Base-by-base conservation (phyloP, 2,888 invertebrate species). In the Synergus laeviventris region DNA sequence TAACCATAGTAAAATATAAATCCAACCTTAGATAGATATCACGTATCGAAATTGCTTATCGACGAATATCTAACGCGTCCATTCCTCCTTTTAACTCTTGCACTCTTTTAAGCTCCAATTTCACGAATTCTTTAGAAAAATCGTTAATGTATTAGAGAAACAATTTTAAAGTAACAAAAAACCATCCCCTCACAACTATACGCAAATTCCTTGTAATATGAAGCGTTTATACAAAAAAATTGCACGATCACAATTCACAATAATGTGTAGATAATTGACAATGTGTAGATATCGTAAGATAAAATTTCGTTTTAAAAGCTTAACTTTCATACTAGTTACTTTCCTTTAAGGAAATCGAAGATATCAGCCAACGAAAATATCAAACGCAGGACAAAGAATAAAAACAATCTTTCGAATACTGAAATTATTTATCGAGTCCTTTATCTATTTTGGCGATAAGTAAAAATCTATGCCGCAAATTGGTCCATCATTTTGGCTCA, bases 221-320 rank as follows among this genome's bases (percentile, higher is more conserved):
- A 70, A 70, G 70, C 70, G n/a, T 81, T 81, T 82, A 18, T 82
- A 81, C 85, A 86, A 86, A 70, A 64, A 84, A 84, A 88, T 87
- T 87, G 85, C 87, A 88, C 86, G 79, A 86, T 86, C 85, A 86
- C 86, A 87, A 86, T 83, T 87, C 78, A 86, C 78, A 84, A 85
- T 84, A 83, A 84, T 84, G 84, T 80, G 82, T 82, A 81, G 82
- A 82, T 87, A 89, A 89, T 89, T 89, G 89, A 89, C 89, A 84
- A 81, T 81, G 82, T 75, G 70, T 70, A 70, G 70, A 54, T 70
- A 70, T 49, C 49, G 36, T 24, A 70, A 70, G 70, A 70, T 24
- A 70, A 14, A 39, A 66, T 70, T 70, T 14, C 14, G 59, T 18
- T 45, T 70, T 45, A 31, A 9, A 70, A 16, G 45, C n/a, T 45